Percentiles rank a stretch among this genome's conserved stretches.
These are phyloP conservation scores for Carpatolechia fugitivella DNA, from an alignment of 2,888 invertebrate genomes.

Conservation along the genomic window DNA sequence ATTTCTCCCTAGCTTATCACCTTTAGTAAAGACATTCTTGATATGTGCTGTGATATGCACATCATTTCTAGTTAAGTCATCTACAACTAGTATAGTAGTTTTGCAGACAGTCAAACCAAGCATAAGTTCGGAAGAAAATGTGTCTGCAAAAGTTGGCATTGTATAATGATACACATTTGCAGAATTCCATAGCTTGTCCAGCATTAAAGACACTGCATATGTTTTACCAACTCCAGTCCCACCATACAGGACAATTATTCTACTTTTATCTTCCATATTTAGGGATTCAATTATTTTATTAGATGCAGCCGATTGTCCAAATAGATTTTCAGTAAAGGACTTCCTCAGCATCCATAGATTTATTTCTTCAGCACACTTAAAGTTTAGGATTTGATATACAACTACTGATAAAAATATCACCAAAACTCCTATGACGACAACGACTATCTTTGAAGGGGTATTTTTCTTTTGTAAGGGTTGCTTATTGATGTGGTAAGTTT, in stretches of 20 bases:
- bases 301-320: constrained; percentile 56
- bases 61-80: constrained; percentile 52
- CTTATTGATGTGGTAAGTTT: constrained; percentile 42
- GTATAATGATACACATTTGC: constrained; percentile 67
- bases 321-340: constrained; percentile 42
- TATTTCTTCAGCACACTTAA: constrained; percentile 48
- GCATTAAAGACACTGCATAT: constrained; percentile 49
- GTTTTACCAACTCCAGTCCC: constrained; percentile 73
- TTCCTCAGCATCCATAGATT: constrained; percentile 35
- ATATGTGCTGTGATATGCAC: constrained; percentile 40
- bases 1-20: constrained; percentile 45
- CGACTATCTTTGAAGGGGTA: constrained; percentile 18
- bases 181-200: constrained; percentile 44
- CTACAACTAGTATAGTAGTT: constrained; percentile 53
- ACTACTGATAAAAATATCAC: constrained; percentile 38
- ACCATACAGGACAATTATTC: constrained; percentile 61
- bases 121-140: constrained; percentile 52
- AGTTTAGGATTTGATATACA: constrained; percentile 36
- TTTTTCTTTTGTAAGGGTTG: constrained; percentile 27
- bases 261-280: constrained; percentile 37
- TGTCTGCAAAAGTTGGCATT: constrained; percentile 57
- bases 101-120: constrained; percentile 57
- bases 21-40: constrained; percentile 46
- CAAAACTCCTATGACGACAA: constrained; percentile 27
- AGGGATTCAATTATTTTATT: constrained; percentile 44